phyloP scores from a whole-genome alignment of 2,797 vertebrate genomes.

The Glossophaga mutica region DNA sequence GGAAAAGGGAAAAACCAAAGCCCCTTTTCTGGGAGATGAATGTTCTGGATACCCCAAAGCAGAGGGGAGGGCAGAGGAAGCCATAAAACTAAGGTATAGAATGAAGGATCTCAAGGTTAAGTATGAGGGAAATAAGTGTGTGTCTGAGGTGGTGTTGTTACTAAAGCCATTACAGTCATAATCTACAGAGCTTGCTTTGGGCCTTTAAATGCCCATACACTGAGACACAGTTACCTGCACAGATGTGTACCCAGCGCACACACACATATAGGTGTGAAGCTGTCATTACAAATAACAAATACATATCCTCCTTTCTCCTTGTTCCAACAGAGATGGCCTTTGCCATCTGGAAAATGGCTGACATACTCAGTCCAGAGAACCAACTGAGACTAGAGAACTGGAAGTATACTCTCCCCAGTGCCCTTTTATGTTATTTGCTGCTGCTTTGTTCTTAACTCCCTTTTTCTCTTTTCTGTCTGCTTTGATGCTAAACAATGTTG shows the following conservation, averaged over 20 bases:
- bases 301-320: background rate
- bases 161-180: accelerated
- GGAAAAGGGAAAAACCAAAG: background rate
- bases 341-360: background rate
- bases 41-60: background rate
- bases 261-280: background rate
- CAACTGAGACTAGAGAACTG: background rate
- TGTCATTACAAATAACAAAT: background rate
- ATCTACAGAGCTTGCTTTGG: background rate
- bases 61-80: background rate
- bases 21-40: background rate
- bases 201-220: background rate
- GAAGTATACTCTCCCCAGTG: background rate
- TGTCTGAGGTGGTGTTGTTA: background rate
- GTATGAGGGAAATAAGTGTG: background rate
- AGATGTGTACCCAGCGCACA: background rate
- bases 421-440: background rate
- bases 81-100: background rate
- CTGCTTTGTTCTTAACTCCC: background rate
- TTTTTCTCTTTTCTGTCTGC: background rate
- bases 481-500: background rate
- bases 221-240: background rate
- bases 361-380: background rate
- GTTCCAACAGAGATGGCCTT: background rate
- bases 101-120: background rate